Percentiles rank a stretch among this genome's conserved stretches.
Conservation (phyloP, 2,888 invertebrate species). For the Lacanobia wlatinum region DNA sequence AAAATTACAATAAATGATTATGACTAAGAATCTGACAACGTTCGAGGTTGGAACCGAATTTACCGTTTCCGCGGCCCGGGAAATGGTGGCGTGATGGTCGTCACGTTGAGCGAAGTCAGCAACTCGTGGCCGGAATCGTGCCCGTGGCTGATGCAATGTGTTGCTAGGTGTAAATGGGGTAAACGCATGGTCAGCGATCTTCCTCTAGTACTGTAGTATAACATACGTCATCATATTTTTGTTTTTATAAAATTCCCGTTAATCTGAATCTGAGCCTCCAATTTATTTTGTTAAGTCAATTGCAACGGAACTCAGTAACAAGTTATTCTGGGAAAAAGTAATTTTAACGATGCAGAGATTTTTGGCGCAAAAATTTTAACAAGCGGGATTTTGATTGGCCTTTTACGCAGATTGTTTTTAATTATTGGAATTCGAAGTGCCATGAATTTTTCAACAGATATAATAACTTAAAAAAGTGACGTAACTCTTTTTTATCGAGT, state of each 20-base stretch:
- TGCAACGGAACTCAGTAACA: conserved; percentile 12
- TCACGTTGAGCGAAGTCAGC: no score
- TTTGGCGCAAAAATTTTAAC: conserved; percentile 19
- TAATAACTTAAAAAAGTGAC: not conserved
- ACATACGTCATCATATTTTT: not conserved
- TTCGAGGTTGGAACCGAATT: no score
- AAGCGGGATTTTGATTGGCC: conserved; percentile 21
- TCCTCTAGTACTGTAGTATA: no score
- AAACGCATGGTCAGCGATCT: no score
- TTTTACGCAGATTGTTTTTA: conserved; percentile 39
- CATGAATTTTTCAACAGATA: conserved; percentile 11
- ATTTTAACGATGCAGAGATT: conserved; percentile 37
- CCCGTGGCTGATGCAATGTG: no score
- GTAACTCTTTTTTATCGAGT: not conserved
- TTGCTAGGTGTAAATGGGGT: no score
- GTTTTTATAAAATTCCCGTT: not conserved
- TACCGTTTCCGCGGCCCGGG: no score
- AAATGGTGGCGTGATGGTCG: no score
- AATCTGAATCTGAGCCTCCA: not conserved
- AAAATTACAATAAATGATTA: no score
- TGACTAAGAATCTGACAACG: no score
- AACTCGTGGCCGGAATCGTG: no score
- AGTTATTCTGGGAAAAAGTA: conserved; percentile 17
- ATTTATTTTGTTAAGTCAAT: conserved; percentile 13
- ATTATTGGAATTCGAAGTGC: conserved; percentile 16